Base-by-base conservation (phyloP, 2,797 vertebrate genomes). In the Nasua narica region DNA sequence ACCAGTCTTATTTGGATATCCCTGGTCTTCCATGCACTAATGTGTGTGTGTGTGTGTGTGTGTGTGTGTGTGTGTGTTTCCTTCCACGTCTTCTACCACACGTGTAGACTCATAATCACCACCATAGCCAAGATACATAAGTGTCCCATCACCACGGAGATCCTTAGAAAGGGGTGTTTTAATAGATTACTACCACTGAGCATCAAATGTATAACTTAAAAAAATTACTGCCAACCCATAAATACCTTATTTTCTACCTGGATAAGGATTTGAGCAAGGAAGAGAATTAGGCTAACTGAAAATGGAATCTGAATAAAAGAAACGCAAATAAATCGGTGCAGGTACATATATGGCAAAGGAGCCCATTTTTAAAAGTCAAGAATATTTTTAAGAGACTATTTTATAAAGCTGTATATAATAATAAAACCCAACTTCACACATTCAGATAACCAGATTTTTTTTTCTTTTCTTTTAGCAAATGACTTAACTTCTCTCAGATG, bases 401-500 rank as follows among this genome's bases (percentile, higher is more conserved):
- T 93, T 84, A 62, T 81, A 77, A 90, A 90, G 16, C 60, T 90
- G 37, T 43, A 43, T 43, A 15, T 52, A 62, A 86, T 76, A 87
- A 54, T 81, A 76, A 89, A 91, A 40, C 60, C 52, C 32, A 87
- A 72, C 2, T 81, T 94, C 46, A 67, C 37, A 78, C 19, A 46
- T 89, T 96, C 29, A 83, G 92, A 78, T 84, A 92, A 76, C 40
- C 69, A 77, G 9, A 32, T 74, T 90, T 93, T 91, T 58, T 70
- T 46, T 90, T 60, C 62, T 96, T 74, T 29, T 92, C 37, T 43
- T 56, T 37, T 13, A 83, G 54, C 29, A 89, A 52, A 50, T 93
- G 82, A 96, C n/a, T 84, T 65, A 76, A 87, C 35, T 87, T 95
- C 56, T 82, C 62, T 72, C 72, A 91, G 81, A 94, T 40, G 48